phyloP scores from a whole-genome alignment of 2,797 vertebrate species.

The Delichon dasypus region DNA sequence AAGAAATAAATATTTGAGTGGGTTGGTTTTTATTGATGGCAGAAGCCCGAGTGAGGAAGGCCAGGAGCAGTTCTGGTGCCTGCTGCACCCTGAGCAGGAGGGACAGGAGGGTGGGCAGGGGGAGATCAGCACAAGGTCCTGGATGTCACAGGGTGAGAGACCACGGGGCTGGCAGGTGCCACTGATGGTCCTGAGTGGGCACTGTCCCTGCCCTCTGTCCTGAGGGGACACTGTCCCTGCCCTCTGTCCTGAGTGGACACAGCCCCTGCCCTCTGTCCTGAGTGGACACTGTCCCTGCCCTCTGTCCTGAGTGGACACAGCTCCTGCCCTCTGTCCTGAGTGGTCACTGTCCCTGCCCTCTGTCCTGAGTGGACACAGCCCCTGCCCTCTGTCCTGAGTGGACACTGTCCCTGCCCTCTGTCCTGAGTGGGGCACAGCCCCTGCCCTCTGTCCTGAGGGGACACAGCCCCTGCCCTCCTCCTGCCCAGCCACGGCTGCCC shows the following conservation, averaged over 20 bases:
- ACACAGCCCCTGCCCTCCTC: accelerated
- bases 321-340: not conserved
- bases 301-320: not conserved
- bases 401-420: not conserved
- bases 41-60: not conserved
- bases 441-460: not conserved
- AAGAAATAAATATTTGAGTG: not conserved
- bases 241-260: not conserved
- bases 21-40: not conserved
- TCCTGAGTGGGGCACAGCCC: not conserved
- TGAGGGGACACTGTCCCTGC: accelerated
- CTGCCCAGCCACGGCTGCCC: not conserved
- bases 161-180: accelerated
- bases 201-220: not conserved
- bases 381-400: not conserved
- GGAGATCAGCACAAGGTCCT: not conserved
- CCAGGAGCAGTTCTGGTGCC: too few species aligned
- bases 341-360: not conserved
- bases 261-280: too few species aligned
- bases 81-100: not conserved
- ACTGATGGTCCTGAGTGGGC: accelerated
- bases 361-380: accelerated
- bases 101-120: not conserved
- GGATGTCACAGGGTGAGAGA: accelerated
- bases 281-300: not conserved